These are phyloP conservation scores for Eustalomyia histrio DNA, from an alignment of 2,888 invertebrate genomes.

Conservation along the genomic window DNA sequence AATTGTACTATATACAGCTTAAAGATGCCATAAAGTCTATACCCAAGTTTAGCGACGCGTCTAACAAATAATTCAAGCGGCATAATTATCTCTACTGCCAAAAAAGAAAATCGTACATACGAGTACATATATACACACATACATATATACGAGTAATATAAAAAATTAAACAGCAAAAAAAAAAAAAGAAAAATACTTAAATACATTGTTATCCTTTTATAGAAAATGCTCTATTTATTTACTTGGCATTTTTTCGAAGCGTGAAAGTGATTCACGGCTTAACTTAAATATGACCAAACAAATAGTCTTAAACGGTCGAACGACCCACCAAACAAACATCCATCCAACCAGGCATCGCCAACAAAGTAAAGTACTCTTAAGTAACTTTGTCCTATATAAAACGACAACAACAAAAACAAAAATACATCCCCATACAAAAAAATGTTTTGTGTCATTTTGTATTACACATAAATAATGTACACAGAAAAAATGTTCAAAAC, in stretches of 20 bases:
- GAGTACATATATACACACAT: too few species aligned
- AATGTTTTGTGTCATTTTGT: too few species aligned
- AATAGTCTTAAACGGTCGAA: background rate
- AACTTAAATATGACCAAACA: conserved; percentile 25
- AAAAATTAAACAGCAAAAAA: background rate
- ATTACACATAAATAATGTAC: too few species aligned
- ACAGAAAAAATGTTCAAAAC: too few species aligned
- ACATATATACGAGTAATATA: too few species aligned
- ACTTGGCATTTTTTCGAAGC: conserved; percentile 36
- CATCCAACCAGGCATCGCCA: conserved; percentile 18
- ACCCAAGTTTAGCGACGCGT: conserved; percentile 40
- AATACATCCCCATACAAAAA: too few species aligned
- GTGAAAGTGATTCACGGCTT: conserved; percentile 35
- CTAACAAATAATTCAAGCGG: conserved; percentile 54
- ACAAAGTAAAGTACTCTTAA: conserved; percentile 23
- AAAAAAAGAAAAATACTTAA: background rate
- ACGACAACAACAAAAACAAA: too few species aligned
- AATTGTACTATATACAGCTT: background rate
- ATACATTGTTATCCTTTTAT: conserved; percentile 14
- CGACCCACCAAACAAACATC: background rate
- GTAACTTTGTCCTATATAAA: background rate
- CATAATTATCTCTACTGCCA: conserved; percentile 48
- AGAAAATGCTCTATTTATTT: conserved; percentile 59
- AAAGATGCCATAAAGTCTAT: conserved; percentile 45
- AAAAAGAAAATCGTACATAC: background rate